phyloP scores from a whole-genome alignment of 2,113 vertebrate genomes.

The Cervus canadensis region DNA sequence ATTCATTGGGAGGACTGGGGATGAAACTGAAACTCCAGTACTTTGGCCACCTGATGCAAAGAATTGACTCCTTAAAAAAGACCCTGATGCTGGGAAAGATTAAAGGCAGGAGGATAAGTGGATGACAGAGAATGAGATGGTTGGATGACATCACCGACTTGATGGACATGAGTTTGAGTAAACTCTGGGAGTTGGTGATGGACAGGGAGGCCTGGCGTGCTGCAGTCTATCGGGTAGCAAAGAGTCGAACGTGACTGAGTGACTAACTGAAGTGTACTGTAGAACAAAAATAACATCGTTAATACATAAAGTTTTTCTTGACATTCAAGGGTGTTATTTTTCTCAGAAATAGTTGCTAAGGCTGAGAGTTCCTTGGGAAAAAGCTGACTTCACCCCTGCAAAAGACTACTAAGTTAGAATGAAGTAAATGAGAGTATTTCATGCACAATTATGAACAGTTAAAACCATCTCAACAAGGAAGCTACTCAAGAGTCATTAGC shows the following conservation, averaged over 20 bases:
- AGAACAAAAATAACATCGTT: neutral
- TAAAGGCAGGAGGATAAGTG: accelerated
- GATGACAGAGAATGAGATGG: neutral
- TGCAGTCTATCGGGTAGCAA: accelerated
- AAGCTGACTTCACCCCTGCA: neutral
- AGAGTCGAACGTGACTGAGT: neutral
- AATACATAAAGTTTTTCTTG: neutral
- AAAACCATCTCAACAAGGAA: neutral
- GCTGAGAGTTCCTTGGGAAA: neutral
- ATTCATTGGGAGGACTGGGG: neutral
- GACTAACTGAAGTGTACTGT: neutral
- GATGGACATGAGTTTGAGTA: neutral
- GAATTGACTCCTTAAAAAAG: neutral
- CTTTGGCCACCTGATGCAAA: neutral
- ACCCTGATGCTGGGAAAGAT: neutral
- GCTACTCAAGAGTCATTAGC: neutral
- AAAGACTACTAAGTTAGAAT: neutral
- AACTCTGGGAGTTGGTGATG: neutral
- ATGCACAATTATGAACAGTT: neutral
- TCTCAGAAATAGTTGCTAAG: neutral
- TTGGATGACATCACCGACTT: neutral
- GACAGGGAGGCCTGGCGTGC: neutral
- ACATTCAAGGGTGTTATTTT: neutral
- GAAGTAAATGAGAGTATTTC: neutral
- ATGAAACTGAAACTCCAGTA: neutral